Base-by-base conservation (phyloP, 92 coral and sea anemone species). In the Pocillopora meandrina region DNA sequence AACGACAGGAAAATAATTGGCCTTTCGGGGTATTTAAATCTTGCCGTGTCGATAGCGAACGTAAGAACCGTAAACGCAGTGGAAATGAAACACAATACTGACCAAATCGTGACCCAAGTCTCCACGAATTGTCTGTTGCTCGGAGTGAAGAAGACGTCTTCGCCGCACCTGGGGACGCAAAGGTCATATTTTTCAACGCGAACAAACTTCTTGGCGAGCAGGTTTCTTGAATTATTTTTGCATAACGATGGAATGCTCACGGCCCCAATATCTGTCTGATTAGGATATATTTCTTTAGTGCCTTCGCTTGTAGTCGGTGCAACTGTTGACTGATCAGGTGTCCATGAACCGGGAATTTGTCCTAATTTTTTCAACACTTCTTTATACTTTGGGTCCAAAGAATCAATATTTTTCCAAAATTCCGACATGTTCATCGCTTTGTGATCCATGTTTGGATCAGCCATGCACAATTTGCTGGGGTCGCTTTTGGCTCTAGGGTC, bases 11-110 rank as follows among this genome's bases (percentile, higher is more conserved):
- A 97, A 21, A 97, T 97, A 70, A 97, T 97, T 71, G 99, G 99
- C 31, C 98, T 82, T 72, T 97, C 99, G 35, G 99, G 99, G 86
- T 97, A 97, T 86, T 97, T 97, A 84, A 97, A 97, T 52, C 99
- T 88, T 19, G 90, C 64, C 56, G 98, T 95, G 88, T 97, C 99
- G 70, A 97, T 92, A 11, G 93, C 93, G 80, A 95, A 97, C 67
- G 99, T 97, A 71, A 95, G 71, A 59, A 97, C 99, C 4, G 99
- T 97, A 47, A 91, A 72, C 31, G 96, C 79, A 58, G 99, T 97
- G 36, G 98, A 92, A 71, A 97, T 76, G 90, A 94, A 97, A 74
- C 99, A 97, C 62, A 97, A 84, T 61, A 95, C 83, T 16, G 99
- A 88, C 99, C 99, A 97, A 23, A 95, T 94, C 73, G 94, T 86